Evolutionary conservation across 2,888 invertebrate species (phyloP), one percentile per base, ranked within the genome.

Genomic region (Xanthia togata): DNA sequence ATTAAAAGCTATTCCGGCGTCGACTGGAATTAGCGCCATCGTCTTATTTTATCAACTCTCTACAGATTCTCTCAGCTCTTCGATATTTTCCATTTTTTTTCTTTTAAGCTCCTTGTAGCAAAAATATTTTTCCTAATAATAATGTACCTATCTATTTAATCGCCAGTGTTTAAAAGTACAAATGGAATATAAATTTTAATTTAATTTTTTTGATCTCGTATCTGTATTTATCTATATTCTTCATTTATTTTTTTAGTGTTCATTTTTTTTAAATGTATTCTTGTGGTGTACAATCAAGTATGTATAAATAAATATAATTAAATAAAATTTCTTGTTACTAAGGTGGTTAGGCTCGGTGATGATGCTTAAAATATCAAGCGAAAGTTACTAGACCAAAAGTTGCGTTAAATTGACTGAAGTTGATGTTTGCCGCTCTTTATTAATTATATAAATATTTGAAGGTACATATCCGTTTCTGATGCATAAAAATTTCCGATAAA

Each of bases 1-100:
- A 87, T 89, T 88, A 90, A 73, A 79, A 82, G 81, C 81, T 82
- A 77, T 85, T 85, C 81, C 35, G 64, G 65, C 74, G 76, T 79
- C 70, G 84, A 81, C 75, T 80, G 64, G 73, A 87, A 87, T 89
- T 86, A 89, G 55, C 68, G 65, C 75, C 77, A 79, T 67, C 63
- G 82, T 81, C 76, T 86, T 82, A 82, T 73, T 81, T 84, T 82
- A 88, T 88, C 84, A 76, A 73, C 63, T 67, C 55, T 68, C 69
- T 53, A 69, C 85, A 87, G 81, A 70, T 62, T 68, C n/a, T 35
- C 35, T 11, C 12, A 57, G 57, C 0, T 23, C 50, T 8, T 50
- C 3, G 0, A 8, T 23, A 2, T 50, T 60, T 59, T 62, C 41
- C 41, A 2, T 41, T 41, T 41, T 41, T 41, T 5, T 4, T 38